Base-by-base conservation (phyloP, 2,888 invertebrate species). In the Timema podura region DNA sequence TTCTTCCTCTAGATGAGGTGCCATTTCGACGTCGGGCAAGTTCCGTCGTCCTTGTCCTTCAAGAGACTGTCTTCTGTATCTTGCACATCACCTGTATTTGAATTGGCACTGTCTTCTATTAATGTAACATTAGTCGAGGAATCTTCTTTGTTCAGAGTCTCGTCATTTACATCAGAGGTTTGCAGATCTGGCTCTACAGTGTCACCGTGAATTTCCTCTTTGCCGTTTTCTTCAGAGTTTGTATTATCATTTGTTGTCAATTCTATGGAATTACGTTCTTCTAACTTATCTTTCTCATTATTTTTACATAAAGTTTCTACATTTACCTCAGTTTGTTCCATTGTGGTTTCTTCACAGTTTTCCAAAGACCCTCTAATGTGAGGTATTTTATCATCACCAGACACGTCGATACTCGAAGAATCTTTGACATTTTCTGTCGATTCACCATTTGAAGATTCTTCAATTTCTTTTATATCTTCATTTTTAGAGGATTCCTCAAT, bases 11-110 rank as follows among this genome's bases (percentile, higher is more conserved):
- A 65, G 9, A 16, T 65, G 48, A 44, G 48, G 65, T 48, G 65
- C 69, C 65, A 59, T 15, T 9, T 59, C 49, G 13, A 48, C 66
- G 8, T 69, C 66, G n/a, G 61, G n/a, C 5, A n/a, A n/a, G 7
- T 68, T 61, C 10, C 30, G 10, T n/a, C n/a, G 13, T 67, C 57
- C 6, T 57, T 46, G 30, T 15, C 46, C 46, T 67, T 46, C n/a
- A 59, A 30, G 30, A 59, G 44, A 11, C 46, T 16, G 6, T 67
- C 67, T 54, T 57, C 8, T 6, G 45, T 57, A 11, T 11, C 48
- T 10, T 66, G 11, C 45, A 46, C 67, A 9, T 57, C 67, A 30
- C 45, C 16, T 44, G 49, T 66, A 30, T 44, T 44, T 13, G 13
- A 8, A 46, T 2, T 30, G 48, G n/a, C 44, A 67, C 8, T 45